These are phyloP conservation scores for Platycheirus albimanus DNA, from an alignment of 2,888 invertebrate genomes.

Conservation along the genomic window DNA sequence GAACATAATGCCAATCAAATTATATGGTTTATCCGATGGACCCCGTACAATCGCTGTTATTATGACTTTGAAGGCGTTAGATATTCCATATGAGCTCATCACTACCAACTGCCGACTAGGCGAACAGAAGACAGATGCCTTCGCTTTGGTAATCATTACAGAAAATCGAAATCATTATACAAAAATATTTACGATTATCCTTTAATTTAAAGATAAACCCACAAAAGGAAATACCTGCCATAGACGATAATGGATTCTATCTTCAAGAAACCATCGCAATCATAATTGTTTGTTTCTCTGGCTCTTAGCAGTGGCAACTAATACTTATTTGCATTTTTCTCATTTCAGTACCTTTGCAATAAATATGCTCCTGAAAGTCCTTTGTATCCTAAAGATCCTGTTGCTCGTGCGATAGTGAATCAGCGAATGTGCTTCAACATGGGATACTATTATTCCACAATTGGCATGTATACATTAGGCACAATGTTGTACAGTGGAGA, in stretches of 20 bases:
- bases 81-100: slow-evolving; percentile 86
- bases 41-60: slow-evolving; percentile 90
- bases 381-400: slow-evolving; percentile 89
- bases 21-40: slow-evolving; percentile 90
- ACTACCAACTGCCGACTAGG: slow-evolving; percentile 84
- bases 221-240: slow-evolving; percentile 89
- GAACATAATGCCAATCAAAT: slow-evolving; percentile 83
- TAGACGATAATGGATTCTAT: slow-evolving; percentile 90
- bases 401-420: slow-evolving; percentile 89
- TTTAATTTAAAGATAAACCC: slow-evolving; percentile 86
- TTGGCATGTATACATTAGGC: slow-evolving; percentile 84
- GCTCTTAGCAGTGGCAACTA: background rate
- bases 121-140: background rate
- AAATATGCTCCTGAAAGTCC: slow-evolving; percentile 87
- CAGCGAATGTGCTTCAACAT: slow-evolving; percentile 91
- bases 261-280: slow-evolving; percentile 89
- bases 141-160: slow-evolving; percentile 3
- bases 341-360: slow-evolving; percentile 88
- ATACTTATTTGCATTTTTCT: slow-evolving; percentile 7
- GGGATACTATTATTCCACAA: slow-evolving; percentile 88
- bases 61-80: slow-evolving; percentile 86
- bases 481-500: slow-evolving; percentile 90
- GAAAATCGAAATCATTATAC: background rate
- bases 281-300: slow-evolving; percentile 77
- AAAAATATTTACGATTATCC: background rate